Percentiles rank a stretch among this genome's conserved stretches.
phyloP scores from a whole-genome alignment of 2,888 invertebrate genomes.

The Leistus spinibarbis region DNA sequence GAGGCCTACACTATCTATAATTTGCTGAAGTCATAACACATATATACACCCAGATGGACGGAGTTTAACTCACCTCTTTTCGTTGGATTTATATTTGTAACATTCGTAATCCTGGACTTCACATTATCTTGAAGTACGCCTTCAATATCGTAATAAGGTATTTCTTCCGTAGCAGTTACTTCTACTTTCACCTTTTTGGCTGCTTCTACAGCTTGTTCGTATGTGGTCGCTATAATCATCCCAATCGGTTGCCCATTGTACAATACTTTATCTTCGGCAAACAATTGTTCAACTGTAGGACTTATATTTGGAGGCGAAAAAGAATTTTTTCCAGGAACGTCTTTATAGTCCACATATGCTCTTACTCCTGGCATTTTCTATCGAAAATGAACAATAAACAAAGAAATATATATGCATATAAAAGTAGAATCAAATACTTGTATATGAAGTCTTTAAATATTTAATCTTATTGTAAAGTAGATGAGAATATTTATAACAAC shows the following conservation, averaged over 20 bases:
- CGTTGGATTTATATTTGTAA: conserved; percentile 11
- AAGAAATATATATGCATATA: too few species aligned
- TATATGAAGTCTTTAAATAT: too few species aligned
- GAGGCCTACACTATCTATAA: too few species aligned
- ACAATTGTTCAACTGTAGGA: conserved; percentile 26
- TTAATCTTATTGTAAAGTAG: too few species aligned
- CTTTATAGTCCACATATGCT: conserved; percentile 53
- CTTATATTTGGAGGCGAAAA: conserved; percentile 42
- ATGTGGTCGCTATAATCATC: conserved; percentile 54
- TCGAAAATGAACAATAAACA: too few species aligned
- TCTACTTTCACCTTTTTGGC: conserved; percentile 51
- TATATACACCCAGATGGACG: too few species aligned
- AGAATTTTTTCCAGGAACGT: conserved; percentile 56
- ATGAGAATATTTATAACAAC: too few species aligned
- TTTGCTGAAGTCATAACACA: too few species aligned
- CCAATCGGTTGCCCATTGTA: conserved; percentile 58
- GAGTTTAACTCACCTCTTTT: conserved; percentile 32
- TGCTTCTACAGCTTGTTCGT: conserved; percentile 47
- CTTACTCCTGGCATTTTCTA: conserved; percentile 52
- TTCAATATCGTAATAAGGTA: conserved; percentile 8
- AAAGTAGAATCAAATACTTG: too few species aligned
- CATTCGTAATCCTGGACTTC: conserved; percentile 6
- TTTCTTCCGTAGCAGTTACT: conserved; percentile 20
- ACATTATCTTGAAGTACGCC: conserved; percentile 17
- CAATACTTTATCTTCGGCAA: conserved; percentile 44